Evolutionary conservation across 2,113 vertebrate species (phyloP).

Genomic region (Myrmophylax atrothorax): DNA sequence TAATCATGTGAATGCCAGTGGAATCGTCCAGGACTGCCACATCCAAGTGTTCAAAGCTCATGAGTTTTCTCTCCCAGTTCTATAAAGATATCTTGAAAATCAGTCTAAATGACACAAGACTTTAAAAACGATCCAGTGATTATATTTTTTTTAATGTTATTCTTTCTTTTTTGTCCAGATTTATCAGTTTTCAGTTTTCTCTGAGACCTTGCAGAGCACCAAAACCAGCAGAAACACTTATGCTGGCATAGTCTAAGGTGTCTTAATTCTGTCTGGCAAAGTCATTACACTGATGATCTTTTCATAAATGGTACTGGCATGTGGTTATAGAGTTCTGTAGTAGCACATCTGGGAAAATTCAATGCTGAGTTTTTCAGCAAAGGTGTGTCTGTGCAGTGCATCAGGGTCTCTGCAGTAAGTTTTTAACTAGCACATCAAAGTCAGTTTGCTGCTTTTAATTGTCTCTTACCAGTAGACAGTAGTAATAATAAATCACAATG

Average conservation of each 20-base stretch:
- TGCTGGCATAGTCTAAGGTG: rapidly evolving
- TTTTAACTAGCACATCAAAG: neutral
- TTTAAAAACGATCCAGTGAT: neutral
- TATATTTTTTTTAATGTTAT: neutral
- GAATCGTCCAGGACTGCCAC: neutral
- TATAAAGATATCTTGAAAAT: neutral
- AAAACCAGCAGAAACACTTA: neutral
- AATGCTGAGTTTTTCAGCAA: neutral
- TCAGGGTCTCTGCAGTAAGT: neutral
- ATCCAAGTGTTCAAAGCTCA: neutral
- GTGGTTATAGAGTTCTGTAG: neutral
- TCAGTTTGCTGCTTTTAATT: neutral
- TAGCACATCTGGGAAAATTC: neutral
- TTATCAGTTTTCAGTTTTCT: neutral
- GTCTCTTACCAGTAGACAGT: neutral
- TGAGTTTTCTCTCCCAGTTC: neutral
- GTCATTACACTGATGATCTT: neutral
- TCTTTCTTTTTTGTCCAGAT: neutral
- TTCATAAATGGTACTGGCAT: neutral
- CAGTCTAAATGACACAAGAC: neutral
- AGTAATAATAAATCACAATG: neutral
- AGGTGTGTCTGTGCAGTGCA: neutral
- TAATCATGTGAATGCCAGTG: neutral
- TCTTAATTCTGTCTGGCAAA: neutral
- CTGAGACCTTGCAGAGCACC: neutral